Conservation (phyloP, 2,888 invertebrate species). For the Thecocarcelia acutangulata region DNA sequence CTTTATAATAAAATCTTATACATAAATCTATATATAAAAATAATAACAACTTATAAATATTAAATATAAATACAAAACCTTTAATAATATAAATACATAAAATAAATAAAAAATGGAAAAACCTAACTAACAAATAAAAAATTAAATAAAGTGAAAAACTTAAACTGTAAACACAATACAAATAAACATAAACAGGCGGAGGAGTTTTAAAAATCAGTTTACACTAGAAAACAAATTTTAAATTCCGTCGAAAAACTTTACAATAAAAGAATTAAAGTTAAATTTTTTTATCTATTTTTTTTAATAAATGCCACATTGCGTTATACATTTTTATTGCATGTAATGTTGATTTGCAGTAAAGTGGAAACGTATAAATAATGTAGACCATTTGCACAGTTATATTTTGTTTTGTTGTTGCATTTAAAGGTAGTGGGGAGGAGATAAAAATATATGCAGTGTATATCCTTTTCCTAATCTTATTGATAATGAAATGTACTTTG, state of each 20-base stretch:
- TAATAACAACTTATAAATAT: slow-evolving; percentile 76
- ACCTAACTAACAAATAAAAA: slow-evolving; percentile 57
- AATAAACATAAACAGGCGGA: slow-evolving; percentile 30
- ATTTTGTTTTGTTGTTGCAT: no score
- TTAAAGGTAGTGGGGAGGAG: no score
- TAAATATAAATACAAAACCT: slow-evolving; percentile 73
- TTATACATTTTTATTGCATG: slow-evolving; percentile 10
- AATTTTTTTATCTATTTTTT: slow-evolving; percentile 11
- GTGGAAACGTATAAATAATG: no score
- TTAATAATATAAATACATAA: slow-evolving; percentile 71
- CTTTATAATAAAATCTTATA: slow-evolving; percentile 73
- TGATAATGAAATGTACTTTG: no score
- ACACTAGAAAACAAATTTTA: slow-evolving; percentile 10
- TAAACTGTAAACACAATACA: slow-evolving; percentile 54
- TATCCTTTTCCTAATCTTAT: no score
- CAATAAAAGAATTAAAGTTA: slow-evolving; percentile 21
- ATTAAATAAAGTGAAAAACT: slow-evolving; percentile 49
- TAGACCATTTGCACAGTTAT: no score
- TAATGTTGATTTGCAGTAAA: no score
- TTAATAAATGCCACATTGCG: no score
- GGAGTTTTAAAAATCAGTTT: slow-evolving; percentile 52
- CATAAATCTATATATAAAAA: no score
- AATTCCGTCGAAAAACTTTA: slow-evolving; percentile 36
- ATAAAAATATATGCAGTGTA: no score
- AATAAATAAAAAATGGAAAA: slow-evolving; percentile 69